Evolutionary conservation across 2,113 vertebrate species (phyloP).

Genomic region (Corythaeola cristata): DNA sequence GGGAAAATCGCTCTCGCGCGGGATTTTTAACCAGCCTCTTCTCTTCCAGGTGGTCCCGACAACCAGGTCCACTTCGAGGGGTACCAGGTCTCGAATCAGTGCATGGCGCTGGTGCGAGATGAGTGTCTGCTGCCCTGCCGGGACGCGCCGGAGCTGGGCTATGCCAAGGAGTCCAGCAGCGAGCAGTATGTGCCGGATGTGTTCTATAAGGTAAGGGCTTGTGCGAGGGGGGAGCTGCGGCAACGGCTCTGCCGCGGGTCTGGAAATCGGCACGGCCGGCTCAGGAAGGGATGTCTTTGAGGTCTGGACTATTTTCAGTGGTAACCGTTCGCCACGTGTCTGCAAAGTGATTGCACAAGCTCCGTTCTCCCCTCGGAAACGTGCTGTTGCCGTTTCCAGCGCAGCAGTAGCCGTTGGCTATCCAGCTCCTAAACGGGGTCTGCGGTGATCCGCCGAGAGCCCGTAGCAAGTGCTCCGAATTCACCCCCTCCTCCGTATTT

Average conservation of each 20-base stretch:
- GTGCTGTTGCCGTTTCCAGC: not conserved
- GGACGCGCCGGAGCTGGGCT: constrained; percentile 93
- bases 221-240: not conserved
- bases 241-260: not conserved
- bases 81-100: constrained; percentile 98
- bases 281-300: not conserved
- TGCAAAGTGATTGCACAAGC: not conserved
- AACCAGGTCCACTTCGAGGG: constrained; percentile 99
- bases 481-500: not conserved
- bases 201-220: constrained; percentile 89
- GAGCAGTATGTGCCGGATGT: constrained; percentile 98
- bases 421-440: not conserved
- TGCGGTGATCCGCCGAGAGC: not conserved
- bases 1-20: rapidly evolving
- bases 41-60: constrained; percentile 89
- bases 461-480: not conserved
- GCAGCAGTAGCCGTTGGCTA: not conserved
- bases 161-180: constrained; percentile 94
- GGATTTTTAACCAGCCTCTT: not conserved
- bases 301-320: not conserved
- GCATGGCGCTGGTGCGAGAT: constrained; percentile 96
- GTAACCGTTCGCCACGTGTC: not conserved
- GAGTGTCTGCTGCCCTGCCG: constrained; percentile 95
- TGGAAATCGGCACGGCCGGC: not conserved
- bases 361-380: not conserved